Conservation (phyloP, 2,113 vertebrate species). For the Trogon surrucura region DNA sequence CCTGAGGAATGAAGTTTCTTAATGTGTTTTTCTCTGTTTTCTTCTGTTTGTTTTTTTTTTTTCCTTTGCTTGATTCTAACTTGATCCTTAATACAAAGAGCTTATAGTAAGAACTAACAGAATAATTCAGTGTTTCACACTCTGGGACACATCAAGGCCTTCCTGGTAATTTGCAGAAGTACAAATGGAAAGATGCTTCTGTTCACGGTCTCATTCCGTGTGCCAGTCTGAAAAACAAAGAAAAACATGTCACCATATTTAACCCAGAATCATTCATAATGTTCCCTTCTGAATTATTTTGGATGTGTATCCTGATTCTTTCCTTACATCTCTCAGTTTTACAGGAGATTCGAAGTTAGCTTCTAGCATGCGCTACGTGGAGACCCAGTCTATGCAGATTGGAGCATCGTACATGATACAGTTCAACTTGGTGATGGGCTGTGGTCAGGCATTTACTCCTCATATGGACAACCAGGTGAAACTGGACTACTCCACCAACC, state of each 20-base stretch:
- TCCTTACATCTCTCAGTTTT: slow-evolving; percentile 73
- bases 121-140: slow-evolving; percentile 19
- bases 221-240: not conserved
- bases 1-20: not conserved
- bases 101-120: not conserved
- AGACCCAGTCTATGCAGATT: slow-evolving; percentile 98
- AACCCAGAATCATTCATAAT: not conserved
- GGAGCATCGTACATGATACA: slow-evolving; percentile 96
- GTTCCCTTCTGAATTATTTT: not conserved
- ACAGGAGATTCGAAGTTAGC: slow-evolving; percentile 89
- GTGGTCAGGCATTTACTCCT: slow-evolving; percentile 87
- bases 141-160: not conserved
- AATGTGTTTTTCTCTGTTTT: not conserved
- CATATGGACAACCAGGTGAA: slow-evolving; percentile 97
- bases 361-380: slow-evolving; percentile 95
- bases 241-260: not conserved
- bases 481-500: slow-evolving; percentile 97
- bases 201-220: not conserved
- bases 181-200: not conserved
- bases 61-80: not conserved
- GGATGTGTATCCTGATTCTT: slow-evolving; percentile 7
- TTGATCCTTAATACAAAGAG: not conserved
- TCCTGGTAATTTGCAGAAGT: not conserved
- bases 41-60: not conserved
- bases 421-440: slow-evolving; percentile 97